Base-by-base conservation (phyloP, 2,113 vertebrate species). In the Pygoscelis antarcticus region DNA sequence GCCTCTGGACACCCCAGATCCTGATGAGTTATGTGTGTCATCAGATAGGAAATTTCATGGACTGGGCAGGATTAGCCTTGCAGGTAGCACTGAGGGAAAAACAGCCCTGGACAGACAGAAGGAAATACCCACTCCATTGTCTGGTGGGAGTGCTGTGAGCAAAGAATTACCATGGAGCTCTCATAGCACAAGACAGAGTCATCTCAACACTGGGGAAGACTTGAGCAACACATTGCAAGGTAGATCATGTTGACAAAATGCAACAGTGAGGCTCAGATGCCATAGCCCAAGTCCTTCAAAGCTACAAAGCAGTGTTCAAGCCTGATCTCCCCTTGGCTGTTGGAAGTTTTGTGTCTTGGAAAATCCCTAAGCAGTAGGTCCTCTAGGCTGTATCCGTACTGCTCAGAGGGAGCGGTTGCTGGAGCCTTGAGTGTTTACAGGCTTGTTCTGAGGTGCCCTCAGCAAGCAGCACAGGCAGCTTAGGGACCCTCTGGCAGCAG, bases 11-110 rank as follows among this genome's bases (percentile, higher is more conserved):
- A 16, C 8, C 42, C n/a, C 85, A 36, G 61, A 44, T 23, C 29
- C 68, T 42, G 47, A 10, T 10, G 32, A 6, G 30, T 30, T 40
- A 5, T 0, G 0, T 26, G 19, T 36, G 71, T 9, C 75, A 10
- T 18, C 82, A 13, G 0, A 0, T 0, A 40, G 21, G 18, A 52
- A 60, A 40, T 68, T 62, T 17, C 38, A 34, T 2, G 6, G 58
- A 1, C 40, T 17, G 66, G 61, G 66, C 46, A 77, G 60, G 57
- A 57, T 4, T 22, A 52, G 34, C 57, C 78, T 22, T 27, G 22
- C 13, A 61, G 46, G 30, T 51, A 72, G 55, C 79, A 38, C 58
- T 18, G 62, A 42, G 55, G 54, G 49, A 78, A 7, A 23, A 64
- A 20, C 10, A 3, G 25, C 36, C 25, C 64, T 21, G 74, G 42